Base-by-base conservation (phyloP, 2,888 invertebrate species). In the Lutraria lutraria region DNA sequence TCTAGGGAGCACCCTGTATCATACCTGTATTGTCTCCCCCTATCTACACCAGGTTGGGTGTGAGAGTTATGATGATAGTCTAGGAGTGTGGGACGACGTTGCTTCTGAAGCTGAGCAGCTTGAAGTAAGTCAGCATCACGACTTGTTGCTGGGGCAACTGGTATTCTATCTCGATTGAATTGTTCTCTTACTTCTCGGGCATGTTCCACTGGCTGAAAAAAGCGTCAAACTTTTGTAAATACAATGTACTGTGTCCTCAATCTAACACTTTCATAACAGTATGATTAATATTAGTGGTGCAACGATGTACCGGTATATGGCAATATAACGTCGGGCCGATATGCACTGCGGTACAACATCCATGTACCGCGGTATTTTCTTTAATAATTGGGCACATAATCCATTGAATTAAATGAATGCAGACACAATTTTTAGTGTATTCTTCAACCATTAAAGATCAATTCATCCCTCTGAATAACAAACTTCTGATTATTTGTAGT, bases 11-110 rank as follows among this genome's bases (percentile, higher is more conserved):
- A n/a, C n/a, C n/a, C n/a, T n/a, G n/a, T n/a, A 25, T 29, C 63
- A 4, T 80, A 89, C 90, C 92, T 90, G 83, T 87, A 89, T 88
- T 87, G 82, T 56, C 90, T 92, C 8, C 85, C 25, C 72, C 92
- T 88, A 60, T 92, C 92, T 86, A 92, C 86, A n/a, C 87, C 90
- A 31, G 86, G 79, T 25, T 84, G 88, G n/a, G 86, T 25, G 19
- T 87, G 89, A 3, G 56, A 76, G 0, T 86, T 86, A 81, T 89
- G 91, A 87, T 93, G 93, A 87, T 93, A 93, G 56, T 94, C 94
- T 10, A 94, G 93, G 63, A 95, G 88, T 43, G 94, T 88, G 21
- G 94, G 94, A 0, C 94, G 93, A 2, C 95, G 91, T n/a, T 94
- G 93, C 76, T 93, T 92, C 29, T 92, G 91, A 1, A 93, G 89